Percentiles rank a stretch among this genome's conserved stretches.
Conservation (phyloP, 1,140 invertebrate genomes). For the Radopholus similis region DNA sequence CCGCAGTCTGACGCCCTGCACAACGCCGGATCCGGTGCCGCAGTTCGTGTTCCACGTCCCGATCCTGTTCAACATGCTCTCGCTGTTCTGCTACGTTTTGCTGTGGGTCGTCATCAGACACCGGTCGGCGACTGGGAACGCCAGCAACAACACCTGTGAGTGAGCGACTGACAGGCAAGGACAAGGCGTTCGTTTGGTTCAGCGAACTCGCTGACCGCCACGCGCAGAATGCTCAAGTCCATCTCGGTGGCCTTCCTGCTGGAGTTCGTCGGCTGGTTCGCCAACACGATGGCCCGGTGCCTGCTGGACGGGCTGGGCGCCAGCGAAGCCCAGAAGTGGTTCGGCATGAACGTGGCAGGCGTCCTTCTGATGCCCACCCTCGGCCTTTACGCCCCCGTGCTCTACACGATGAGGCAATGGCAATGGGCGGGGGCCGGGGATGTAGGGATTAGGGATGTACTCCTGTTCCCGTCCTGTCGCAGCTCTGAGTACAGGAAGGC, state of each 20-base stretch:
- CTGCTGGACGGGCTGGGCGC: background rate
- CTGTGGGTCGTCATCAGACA: background rate
- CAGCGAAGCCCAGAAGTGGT: background rate
- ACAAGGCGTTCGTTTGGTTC: too few species aligned
- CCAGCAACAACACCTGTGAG: too few species aligned
- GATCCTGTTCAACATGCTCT: background rate
- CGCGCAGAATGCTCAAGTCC: background rate
- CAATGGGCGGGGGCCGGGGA: too few species aligned
- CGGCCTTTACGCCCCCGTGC: background rate
- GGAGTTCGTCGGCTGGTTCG: conserved; percentile 4
- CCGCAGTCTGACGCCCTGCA: background rate
- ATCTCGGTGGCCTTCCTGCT: background rate
- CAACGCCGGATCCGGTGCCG: conserved; percentile 1
- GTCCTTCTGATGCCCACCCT: background rate
- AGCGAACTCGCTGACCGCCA: too few species aligned
- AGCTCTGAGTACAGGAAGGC: too few species aligned
- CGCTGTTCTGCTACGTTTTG: background rate
- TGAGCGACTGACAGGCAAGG: too few species aligned
- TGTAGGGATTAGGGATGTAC: too few species aligned
- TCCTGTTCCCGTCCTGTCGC: too few species aligned
- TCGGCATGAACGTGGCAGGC: background rate
- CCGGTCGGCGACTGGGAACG: too few species aligned
- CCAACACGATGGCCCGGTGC: background rate
- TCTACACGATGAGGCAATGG: background rate
- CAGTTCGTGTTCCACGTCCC: background rate